phyloP scores from a whole-genome alignment of 2,888 invertebrate genomes.

The Plagiodera versicolora region DNA sequence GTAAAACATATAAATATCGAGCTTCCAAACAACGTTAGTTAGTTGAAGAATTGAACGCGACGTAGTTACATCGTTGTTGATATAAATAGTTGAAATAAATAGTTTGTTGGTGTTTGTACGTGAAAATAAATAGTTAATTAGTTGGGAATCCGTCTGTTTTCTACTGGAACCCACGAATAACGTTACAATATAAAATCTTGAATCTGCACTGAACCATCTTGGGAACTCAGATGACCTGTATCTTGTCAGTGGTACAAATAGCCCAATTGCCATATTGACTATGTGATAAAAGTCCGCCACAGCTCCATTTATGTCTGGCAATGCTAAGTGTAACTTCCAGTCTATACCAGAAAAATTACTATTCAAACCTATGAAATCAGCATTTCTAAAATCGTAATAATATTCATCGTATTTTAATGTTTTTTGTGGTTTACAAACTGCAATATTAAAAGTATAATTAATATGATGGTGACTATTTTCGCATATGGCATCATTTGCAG shows the following conservation, averaged over 20 bases:
- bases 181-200: no score
- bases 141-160: no score
- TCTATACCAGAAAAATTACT: conserved; percentile 1
- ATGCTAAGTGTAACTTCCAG: background rate
- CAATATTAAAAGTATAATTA: conserved; percentile 3
- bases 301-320: background rate
- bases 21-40: no score
- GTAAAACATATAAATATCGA: no score
- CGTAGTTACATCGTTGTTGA: no score
- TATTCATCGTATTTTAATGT: background rate
- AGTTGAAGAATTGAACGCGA: no score
- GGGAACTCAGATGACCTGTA: background rate
- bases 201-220: no score
- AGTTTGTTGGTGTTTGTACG: no score
- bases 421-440: background rate
- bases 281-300: conserved; percentile 6
- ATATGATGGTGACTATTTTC: conserved; percentile 1
- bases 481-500: background rate
- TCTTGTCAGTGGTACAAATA: conserved; percentile 1
- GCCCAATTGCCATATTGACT: background rate
- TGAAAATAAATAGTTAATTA: no score
- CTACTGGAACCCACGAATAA: no score
- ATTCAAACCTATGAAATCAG: conserved; percentile 3
- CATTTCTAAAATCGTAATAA: background rate
- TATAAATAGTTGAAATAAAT: no score